Percentiles rank a stretch among this genome's conserved stretches.
Evolutionary conservation across 2,888 invertebrate genomes (phyloP).

Genomic region (Silvanus unidentatus): DNA sequence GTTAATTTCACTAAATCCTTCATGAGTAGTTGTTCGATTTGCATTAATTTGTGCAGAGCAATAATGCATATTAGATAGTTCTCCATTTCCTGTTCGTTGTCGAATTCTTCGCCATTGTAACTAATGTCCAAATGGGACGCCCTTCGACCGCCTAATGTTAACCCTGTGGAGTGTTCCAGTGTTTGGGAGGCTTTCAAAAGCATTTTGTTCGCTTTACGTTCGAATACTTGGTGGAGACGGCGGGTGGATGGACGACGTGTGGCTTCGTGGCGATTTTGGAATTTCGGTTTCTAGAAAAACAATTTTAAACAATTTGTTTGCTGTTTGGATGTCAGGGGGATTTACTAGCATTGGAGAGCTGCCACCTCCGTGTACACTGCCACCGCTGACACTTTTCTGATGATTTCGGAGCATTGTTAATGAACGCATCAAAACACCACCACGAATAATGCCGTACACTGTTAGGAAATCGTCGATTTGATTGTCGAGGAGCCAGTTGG

Average conservation of each 20-base stretch:
- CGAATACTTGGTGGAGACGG: constrained; percentile 76
- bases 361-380: constrained; percentile 58
- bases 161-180: constrained; percentile 72
- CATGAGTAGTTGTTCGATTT: constrained; percentile 79
- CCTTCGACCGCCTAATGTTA: constrained; percentile 65
- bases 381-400: constrained; percentile 70
- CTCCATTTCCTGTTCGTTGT: constrained; percentile 77
- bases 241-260: constrained; percentile 74
- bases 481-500: constrained; percentile 79
- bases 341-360: constrained; percentile 60
- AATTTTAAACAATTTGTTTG: not conserved
- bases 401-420: constrained; percentile 74
- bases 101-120: constrained; percentile 52
- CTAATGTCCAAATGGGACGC: constrained; percentile 47
- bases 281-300: constrained; percentile 57
- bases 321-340: not conserved
- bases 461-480: constrained; percentile 67
- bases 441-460: constrained; percentile 69
- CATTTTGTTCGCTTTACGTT: constrained; percentile 77
- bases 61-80: constrained; percentile 77
- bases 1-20: constrained; percentile 77
- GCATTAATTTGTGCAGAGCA: constrained; percentile 77
- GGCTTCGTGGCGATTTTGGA: constrained; percentile 67
- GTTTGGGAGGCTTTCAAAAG: constrained; percentile 79
- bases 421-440: constrained; percentile 69